Evolutionary conservation across 2,797 vertebrate genomes (phyloP).

Genomic region (Poecilia picta): DNA sequence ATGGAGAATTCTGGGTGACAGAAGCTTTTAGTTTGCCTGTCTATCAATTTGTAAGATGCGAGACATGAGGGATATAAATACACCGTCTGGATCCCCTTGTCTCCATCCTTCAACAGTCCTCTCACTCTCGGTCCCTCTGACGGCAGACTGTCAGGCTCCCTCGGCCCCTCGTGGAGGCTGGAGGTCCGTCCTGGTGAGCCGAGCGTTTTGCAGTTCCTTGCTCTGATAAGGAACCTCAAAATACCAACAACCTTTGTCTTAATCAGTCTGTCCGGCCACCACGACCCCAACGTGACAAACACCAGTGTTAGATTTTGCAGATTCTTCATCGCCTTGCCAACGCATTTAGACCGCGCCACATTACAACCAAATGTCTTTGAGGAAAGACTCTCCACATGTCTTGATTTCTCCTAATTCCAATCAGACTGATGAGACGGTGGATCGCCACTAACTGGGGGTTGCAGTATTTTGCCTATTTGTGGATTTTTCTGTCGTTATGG

Average conservation of each 20-base stretch:
- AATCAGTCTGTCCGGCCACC: constrained; percentile 32
- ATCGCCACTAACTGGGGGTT: background rate
- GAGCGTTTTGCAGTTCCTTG: constrained; percentile 37
- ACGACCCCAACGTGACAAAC: background rate
- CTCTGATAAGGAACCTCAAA: constrained; percentile 67
- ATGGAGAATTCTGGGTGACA: constrained; percentile 73
- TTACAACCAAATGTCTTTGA: background rate
- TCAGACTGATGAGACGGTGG: background rate
- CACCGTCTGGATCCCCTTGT: constrained; percentile 70
- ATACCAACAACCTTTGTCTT: constrained; percentile 49
- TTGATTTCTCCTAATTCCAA: background rate
- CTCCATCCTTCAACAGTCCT: constrained; percentile 68
- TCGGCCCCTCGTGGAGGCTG: constrained; percentile 33
- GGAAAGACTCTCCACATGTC: background rate
- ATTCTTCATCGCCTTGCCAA: too few species aligned
- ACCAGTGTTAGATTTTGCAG: background rate
- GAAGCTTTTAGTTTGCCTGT: constrained; percentile 73
- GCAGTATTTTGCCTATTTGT: background rate
- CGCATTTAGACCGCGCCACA: background rate
- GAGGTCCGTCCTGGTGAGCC: constrained; percentile 29
- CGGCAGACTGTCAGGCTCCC: constrained; percentile 40
- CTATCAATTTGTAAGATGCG: constrained; percentile 76
- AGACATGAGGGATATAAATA: constrained; percentile 81
- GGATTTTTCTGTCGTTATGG: background rate
- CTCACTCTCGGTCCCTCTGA: constrained; percentile 48